A percentile compares a stretch with the other conserved stretches of the same genome.
Evolutionary conservation across 2,113 vertebrate species (phyloP).

Genomic region (Sterrhoptilus dennistouni): DNA sequence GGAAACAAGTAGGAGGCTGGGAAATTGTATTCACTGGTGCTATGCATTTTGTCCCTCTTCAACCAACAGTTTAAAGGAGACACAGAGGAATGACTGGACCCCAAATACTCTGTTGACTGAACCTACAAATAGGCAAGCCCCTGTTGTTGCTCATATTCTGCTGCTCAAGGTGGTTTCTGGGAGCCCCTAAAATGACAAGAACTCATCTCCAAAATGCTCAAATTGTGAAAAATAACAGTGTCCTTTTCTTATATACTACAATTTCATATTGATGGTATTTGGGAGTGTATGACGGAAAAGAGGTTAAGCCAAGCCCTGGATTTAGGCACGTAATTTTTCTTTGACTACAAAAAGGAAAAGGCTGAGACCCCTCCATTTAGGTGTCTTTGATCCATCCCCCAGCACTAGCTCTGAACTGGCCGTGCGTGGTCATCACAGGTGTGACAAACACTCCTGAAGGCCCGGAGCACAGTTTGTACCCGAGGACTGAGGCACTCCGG

Average conservation of each 20-base stretch:
- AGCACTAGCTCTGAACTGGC: neutral
- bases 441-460: neutral
- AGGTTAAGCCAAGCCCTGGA: neutral
- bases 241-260: neutral
- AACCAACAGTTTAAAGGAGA: neutral
- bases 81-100: neutral
- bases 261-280: neutral
- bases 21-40: neutral
- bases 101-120: neutral
- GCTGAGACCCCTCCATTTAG: neutral
- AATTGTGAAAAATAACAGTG: neutral
- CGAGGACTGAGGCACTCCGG: fast-evolving
- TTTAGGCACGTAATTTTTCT: neutral
- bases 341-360: neutral
- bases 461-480: neutral
- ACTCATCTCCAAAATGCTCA: neutral
- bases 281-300: neutral
- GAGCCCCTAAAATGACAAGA: neutral
- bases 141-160: neutral
- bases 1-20: neutral
- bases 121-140: neutral
- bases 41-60: fast-evolving
- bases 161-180: neutral
- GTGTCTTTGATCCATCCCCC: neutral
- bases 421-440: neutral